A percentile compares a stretch with the other conserved stretches of the same genome.
These are phyloP conservation scores for Agrypnia vestita DNA, from an alignment of 1,140 invertebrate genomes.

Conservation along the genomic window DNA sequence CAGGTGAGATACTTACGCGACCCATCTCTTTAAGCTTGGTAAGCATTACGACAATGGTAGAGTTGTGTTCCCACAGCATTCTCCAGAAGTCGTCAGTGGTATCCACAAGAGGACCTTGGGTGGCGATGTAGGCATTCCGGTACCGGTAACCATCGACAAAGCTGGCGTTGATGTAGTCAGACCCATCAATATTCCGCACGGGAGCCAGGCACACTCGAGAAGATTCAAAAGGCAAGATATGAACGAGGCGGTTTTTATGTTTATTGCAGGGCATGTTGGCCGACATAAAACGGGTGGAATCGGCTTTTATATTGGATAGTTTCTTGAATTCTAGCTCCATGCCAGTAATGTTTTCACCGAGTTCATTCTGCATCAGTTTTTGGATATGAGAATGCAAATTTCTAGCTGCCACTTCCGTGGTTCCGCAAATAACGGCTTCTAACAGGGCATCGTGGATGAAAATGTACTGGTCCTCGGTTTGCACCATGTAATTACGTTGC, in stretches of 20 bases:
- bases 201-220: conserved; percentile 95
- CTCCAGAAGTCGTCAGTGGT: conserved; percentile 99
- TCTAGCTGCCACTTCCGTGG: conserved; percentile 92
- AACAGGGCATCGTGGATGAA: conserved; percentile 98
- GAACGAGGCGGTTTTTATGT: conserved; percentile 97
- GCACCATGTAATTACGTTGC: conserved; percentile 97
- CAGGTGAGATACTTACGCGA: conserved; percentile 77
- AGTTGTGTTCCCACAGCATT: conserved; percentile 99
- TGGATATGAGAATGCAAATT: conserved; percentile 96
- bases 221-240: conserved; percentile 97
- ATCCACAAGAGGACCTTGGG: conserved; percentile 95
- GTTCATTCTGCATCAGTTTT: conserved; percentile 87
- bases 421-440: conserved; percentile 96
- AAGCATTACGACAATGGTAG: conserved; percentile 98
- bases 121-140: conserved; percentile 96
- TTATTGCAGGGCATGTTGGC: conserved; percentile 98
- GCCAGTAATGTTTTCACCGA: conserved; percentile 91
- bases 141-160: conserved; percentile 97
- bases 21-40: conserved; percentile 98
- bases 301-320: conserved; percentile 94
- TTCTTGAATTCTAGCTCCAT: conserved; percentile 99
- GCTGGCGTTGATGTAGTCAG: conserved; percentile 99
- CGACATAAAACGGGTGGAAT: conserved; percentile 94
- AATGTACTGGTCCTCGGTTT: conserved; percentile 99
- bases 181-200: conserved; percentile 93